Percentiles rank a stretch among this genome's conserved stretches.
These are phyloP conservation scores for Tupiocoris notatus DNA, from an alignment of 2,888 invertebrate genomes.

Conservation along the genomic window DNA sequence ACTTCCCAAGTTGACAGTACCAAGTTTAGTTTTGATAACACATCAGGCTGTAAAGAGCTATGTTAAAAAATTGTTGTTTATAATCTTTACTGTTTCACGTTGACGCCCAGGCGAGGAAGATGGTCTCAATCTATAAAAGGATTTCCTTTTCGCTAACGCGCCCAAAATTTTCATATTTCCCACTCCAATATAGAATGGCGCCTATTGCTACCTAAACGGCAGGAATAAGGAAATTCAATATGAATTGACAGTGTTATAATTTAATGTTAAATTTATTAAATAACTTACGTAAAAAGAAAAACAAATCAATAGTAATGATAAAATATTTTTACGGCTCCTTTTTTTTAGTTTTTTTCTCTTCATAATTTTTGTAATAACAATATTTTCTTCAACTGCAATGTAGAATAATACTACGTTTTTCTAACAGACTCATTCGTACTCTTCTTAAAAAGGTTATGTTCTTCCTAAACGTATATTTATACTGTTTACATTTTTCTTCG, in stretches of 20 bases:
- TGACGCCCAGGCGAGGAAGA: too few relatives aligned
- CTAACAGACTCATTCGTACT: conserved; percentile 30
- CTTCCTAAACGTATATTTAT: conserved; percentile 16
- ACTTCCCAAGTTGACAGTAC: too few relatives aligned
- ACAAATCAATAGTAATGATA: conserved; percentile 39
- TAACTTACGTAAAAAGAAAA: conserved; percentile 43
- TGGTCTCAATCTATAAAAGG: too few relatives aligned
- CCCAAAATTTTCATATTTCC: too few relatives aligned
- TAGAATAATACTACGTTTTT: conserved; percentile 28
- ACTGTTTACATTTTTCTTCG: conserved; percentile 21
- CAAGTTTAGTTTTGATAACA: too few relatives aligned
- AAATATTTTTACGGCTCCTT: conserved; percentile 30
- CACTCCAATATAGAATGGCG: too few relatives aligned
- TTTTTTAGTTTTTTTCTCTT: background rate
- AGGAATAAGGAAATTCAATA: background rate
- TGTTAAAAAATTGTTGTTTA: too few relatives aligned
- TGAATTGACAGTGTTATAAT: conserved; percentile 18
- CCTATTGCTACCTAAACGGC: too few relatives aligned
- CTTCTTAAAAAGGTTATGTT: conserved; percentile 25
- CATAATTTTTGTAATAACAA: conserved; percentile 28
- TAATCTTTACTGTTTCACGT: too few relatives aligned
- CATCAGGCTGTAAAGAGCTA: too few relatives aligned
- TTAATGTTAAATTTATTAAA: conserved; percentile 46
- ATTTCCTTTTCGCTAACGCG: too few relatives aligned
- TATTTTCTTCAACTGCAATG: conserved; percentile 16